Base-by-base conservation (phyloP, 2,888 invertebrate genomes). In the Cerceris ruficornis region DNA sequence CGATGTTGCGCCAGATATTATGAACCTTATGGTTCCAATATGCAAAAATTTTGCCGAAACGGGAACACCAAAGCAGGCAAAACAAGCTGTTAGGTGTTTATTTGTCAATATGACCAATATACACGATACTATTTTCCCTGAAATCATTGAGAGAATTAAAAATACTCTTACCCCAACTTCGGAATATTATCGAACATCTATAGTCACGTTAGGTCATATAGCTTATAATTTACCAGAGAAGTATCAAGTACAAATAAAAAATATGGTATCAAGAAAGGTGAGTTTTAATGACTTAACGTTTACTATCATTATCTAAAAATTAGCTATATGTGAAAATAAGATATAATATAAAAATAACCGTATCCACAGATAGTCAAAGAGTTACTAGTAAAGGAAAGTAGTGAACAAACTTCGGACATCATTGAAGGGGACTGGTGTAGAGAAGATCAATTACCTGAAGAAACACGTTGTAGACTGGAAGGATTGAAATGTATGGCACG, bases 401-500 rank as follows among this genome's bases (percentile, higher is more conserved):
- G 93, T 7, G 94, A 94, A 79, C 94, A 94, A 82, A 90, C 92
- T 65, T 92, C 93, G 6, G 94, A 94, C 64, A 90, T 92, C 70
- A 93, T 94, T 0, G 93, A 92, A 0, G 91, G 90, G 8, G 95
- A 95, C 54, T 98, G 98, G 98, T 98, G 98, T 91, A 92, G 94
- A 0, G 98, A 98, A 90, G 96, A 97, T 6, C 95, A 97, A 68
- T 93, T 99, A 41, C 98, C 98, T 0, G 96, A 97, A 86, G 98
- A 98, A 92, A 98, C 98, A 0, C 94, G 96, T 52, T 97, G 97
- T 93, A 98, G 98, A 93, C 95, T 98, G 76, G 98, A 98, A 92
- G 98, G 97, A 0, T 94, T 99, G 88, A 99, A 99, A 93, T 96
- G 98, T 80, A 98, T 99, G 96, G 98, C 98, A 0, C 95, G 99